These are phyloP conservation scores for Catostylus mosaicus DNA, from an alignment of 30 jellyfish, hydroid and myxozoan species.

Conservation along the genomic window DNA sequence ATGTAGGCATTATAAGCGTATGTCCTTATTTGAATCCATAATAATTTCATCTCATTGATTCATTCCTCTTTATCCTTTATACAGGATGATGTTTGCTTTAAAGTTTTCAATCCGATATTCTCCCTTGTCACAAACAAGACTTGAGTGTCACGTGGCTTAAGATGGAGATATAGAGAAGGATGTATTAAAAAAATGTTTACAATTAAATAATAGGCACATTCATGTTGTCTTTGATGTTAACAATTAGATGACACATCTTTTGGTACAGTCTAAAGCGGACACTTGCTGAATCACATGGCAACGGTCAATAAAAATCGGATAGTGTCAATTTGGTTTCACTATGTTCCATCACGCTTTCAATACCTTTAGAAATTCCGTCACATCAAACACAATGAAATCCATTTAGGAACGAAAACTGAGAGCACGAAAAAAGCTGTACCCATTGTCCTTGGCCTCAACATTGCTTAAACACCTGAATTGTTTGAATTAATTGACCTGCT, in stretches of 20 bases:
- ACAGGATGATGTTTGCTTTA: slow-evolving; percentile 7
- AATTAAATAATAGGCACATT: neutral
- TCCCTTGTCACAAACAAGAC: neutral
- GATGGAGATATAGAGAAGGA: neutral
- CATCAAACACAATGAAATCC: too few relatives aligned
- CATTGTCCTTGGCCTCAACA: too few relatives aligned
- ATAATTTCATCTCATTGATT: neutral
- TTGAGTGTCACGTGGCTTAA: neutral
- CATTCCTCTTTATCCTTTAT: neutral
- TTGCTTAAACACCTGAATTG: too few relatives aligned
- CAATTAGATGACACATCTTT: too few relatives aligned
- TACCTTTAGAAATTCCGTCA: too few relatives aligned
- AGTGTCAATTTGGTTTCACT: too few relatives aligned
- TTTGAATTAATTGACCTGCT: too few relatives aligned
- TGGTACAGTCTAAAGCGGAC: too few relatives aligned
- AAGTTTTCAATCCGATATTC: neutral
- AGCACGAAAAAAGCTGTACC: too few relatives aligned
- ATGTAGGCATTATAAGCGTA: neutral
- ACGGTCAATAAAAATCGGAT: too few relatives aligned
- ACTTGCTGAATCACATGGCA: too few relatives aligned
- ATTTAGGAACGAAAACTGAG: too few relatives aligned
- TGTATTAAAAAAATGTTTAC: neutral
- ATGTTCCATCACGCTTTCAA: neutral
- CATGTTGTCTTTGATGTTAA: neutral
- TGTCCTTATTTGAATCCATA: neutral